phyloP scores from a whole-genome alignment of 2,888 invertebrate species.

The Beris morrisii region DNA sequence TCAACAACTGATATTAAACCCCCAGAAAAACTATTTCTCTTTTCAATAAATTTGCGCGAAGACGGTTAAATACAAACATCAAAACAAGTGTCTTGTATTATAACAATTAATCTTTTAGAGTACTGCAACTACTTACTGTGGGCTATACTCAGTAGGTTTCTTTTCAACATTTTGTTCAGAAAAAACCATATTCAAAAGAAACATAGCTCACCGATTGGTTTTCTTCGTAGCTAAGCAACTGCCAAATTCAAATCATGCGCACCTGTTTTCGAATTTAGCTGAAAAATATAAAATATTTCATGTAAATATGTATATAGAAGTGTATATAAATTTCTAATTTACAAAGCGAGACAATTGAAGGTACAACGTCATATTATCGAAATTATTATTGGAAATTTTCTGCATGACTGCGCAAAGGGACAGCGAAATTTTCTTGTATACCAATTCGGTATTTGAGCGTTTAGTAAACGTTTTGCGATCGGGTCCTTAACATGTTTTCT shows the following conservation, averaged over 20 bases:
- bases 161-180: too few relatives aligned
- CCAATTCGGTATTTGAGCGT: conserved; percentile 21
- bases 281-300: conserved; percentile 11
- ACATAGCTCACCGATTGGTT: too few relatives aligned
- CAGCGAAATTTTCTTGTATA: conserved; percentile 21
- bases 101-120: too few relatives aligned
- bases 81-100: too few relatives aligned
- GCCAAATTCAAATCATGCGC: conserved; percentile 21
- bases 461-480: conserved; percentile 35
- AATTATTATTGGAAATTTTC: conserved; percentile 38
- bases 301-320: neutral
- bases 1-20: too few relatives aligned
- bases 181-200: too few relatives aligned
- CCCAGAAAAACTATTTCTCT: too few relatives aligned
- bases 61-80: too few relatives aligned
- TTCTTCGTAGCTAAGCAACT: conserved; percentile 3
- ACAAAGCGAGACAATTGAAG: conserved; percentile 11
- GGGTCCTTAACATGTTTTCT: conserved; percentile 5
- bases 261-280: conserved; percentile 10
- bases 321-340: neutral
- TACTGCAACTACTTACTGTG: too few relatives aligned
- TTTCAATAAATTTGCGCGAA: too few relatives aligned
- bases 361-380: conserved; percentile 12
- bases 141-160: too few relatives aligned
- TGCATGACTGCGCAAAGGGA: conserved; percentile 50